Conservation (phyloP, 1,140 invertebrate species). For the Mactra quadrangularis region DNA sequence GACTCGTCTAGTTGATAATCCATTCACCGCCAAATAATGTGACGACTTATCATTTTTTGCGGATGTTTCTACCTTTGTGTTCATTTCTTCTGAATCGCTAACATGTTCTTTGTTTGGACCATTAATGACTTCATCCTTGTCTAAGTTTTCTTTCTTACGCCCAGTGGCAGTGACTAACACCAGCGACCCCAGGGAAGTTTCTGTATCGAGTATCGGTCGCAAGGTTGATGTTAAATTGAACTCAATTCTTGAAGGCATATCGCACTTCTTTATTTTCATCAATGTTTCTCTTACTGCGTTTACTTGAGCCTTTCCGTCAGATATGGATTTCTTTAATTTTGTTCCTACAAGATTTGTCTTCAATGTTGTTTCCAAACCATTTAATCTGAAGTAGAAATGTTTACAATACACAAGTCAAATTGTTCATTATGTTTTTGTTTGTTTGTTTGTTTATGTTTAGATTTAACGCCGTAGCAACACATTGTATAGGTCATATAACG, state of each 20-base stretch:
- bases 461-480: too few relatives aligned
- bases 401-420: too few relatives aligned
- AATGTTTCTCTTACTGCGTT: slow-evolving; percentile 1
- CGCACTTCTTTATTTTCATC: slow-evolving; percentile 19
- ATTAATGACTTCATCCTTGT: background rate
- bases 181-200: background rate
- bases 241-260: slow-evolving; percentile 5
- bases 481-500: too few relatives aligned
- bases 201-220: background rate
- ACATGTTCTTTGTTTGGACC: too few relatives aligned
- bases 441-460: too few relatives aligned
- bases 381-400: slow-evolving; percentile 41
- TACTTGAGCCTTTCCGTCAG: slow-evolving; percentile 23
- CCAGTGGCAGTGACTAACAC: background rate
- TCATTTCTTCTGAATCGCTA: background rate
- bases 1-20: background rate
- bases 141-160: background rate
- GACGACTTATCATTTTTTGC: too few relatives aligned
- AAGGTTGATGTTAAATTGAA: slow-evolving; percentile 10
- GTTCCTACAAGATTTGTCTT: slow-evolving; percentile 31
- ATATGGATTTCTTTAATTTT: slow-evolving; percentile 17
- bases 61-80: too few relatives aligned
- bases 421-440: too few relatives aligned
- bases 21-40: background rate
- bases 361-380: background rate